Percentiles rank a stretch among this genome's conserved stretches.
Conservation (phyloP, 2,797 vertebrate genomes). For the Sternotherus odoratus region DNA sequence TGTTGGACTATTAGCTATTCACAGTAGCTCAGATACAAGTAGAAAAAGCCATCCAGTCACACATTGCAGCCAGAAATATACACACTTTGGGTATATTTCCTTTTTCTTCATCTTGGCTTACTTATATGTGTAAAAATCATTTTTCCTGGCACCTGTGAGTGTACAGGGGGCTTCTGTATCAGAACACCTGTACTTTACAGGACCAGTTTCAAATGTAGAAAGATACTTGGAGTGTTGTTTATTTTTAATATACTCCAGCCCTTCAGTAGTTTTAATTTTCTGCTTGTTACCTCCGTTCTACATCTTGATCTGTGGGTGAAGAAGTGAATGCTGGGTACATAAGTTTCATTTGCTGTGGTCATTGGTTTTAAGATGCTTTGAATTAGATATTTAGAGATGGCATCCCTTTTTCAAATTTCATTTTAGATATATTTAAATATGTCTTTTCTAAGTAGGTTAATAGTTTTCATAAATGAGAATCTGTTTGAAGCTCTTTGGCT, state of each 20-base stretch:
- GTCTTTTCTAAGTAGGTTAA: background rate
- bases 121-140: background rate
- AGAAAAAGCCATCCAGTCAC: constrained; percentile 4
- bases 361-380: background rate
- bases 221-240: background rate
- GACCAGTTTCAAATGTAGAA: background rate
- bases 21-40: constrained; percentile 28
- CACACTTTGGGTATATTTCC: background rate
- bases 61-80: constrained; percentile 2
- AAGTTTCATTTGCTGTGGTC: background rate
- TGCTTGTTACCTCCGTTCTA: background rate
- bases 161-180: background rate
- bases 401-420: background rate
- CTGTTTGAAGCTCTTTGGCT: background rate
- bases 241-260: background rate
- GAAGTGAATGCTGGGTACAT: background rate
- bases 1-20: constrained; percentile 22
- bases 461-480: background rate
- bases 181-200: background rate
- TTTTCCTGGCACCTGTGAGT: background rate
- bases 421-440: background rate
- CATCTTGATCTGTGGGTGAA: constrained; percentile 11
- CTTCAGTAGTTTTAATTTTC: background rate
- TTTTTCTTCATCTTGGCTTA: constrained; percentile 14
- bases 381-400: background rate